Conservation (phyloP, 2,888 invertebrate species). For the Conops quadrifasciatus region DNA sequence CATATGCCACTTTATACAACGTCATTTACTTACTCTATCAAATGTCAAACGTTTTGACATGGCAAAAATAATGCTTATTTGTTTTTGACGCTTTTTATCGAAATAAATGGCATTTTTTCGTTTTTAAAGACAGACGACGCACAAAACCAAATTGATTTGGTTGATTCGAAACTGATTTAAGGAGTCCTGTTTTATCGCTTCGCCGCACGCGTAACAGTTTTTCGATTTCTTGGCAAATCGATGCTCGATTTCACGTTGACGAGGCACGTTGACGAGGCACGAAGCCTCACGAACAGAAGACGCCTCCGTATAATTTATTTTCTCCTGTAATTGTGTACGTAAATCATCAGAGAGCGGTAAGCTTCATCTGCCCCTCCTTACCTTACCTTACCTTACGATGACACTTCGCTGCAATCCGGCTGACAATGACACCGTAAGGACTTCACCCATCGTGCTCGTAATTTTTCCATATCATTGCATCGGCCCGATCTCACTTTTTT, state of each 20-base stretch:
- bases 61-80: constrained; percentile 11
- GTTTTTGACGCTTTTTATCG: constrained; percentile 10
- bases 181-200: not conserved
- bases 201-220: not conserved
- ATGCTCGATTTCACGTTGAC: not conserved
- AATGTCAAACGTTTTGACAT: constrained; percentile 8
- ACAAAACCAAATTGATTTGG: constrained; percentile 12
- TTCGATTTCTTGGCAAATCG: constrained; percentile 1
- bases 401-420: not conserved
- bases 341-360: constrained; percentile 2
- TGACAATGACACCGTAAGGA: constrained; percentile 6
- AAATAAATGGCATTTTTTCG: not conserved
- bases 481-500: constrained; percentile 4
- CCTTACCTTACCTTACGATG: not conserved
- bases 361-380: not conserved
- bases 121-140: not conserved
- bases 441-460: constrained; percentile 4
- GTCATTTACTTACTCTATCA: constrained; percentile 12
- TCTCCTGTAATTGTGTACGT: constrained; percentile 13
- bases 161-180: constrained; percentile 6
- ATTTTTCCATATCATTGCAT: constrained; percentile 35
- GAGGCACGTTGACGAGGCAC: not conserved
- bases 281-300: too few relatives aligned
- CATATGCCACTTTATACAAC: constrained; percentile 10
- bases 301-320: constrained; percentile 13